Conservation (phyloP, 2,888 invertebrate genomes). For the Hetaerina titia region DNA sequence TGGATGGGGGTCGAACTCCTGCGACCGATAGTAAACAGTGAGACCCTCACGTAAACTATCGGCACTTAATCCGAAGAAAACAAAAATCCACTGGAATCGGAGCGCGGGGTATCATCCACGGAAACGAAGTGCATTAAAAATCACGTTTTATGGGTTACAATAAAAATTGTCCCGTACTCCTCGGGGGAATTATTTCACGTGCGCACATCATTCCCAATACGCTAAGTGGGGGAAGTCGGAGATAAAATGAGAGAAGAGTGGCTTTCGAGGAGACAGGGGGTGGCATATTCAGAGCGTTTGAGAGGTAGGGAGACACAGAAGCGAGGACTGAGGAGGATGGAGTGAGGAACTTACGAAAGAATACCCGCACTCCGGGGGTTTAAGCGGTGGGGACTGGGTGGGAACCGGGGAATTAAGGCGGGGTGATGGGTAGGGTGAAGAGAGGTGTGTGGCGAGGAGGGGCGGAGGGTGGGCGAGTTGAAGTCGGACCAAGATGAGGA, state of each 20-base stretch:
- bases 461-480: no score
- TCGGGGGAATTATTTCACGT: background rate
- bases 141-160: conserved; percentile 10
- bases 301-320: no score
- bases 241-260: background rate
- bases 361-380: no score
- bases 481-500: no score
- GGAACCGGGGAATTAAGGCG: no score
- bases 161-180: background rate
- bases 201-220: background rate
- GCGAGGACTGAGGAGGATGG: no score
- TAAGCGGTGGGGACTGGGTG: no score
- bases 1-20: background rate
- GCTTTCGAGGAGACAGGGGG: background rate
- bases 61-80: background rate
- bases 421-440: no score
- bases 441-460: no score
- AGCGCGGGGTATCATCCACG: background rate
- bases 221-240: background rate
- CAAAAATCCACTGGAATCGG: background rate
- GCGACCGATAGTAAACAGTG: background rate
- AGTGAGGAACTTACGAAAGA: no score
- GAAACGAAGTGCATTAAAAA: background rate
- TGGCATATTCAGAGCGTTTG: background rate
- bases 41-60: background rate